Conservation (phyloP, 2,888 invertebrate genomes). For the Maniola hyperantus region DNA sequence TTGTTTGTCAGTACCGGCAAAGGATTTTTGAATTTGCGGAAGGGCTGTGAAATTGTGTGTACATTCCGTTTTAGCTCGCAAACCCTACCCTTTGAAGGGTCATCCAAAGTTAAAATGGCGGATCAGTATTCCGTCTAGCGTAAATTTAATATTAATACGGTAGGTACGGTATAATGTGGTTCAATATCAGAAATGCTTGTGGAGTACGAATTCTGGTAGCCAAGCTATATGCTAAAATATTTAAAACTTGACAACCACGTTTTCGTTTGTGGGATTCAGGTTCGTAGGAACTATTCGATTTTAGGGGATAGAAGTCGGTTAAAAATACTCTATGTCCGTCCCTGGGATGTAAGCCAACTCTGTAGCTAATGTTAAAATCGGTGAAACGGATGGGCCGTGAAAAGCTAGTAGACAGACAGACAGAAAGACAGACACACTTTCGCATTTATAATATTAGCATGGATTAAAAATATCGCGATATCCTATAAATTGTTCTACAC, state of each 20-base stretch:
- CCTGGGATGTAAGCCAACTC: no score
- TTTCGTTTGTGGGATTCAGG: no score
- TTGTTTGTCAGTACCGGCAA: constrained; percentile 55
- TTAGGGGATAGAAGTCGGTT: no score
- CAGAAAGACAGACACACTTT: no score
- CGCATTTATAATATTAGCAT: no score
- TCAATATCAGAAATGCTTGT: constrained; percentile 12
- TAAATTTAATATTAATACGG: constrained; percentile 16
- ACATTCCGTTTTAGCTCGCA: constrained; percentile 30
- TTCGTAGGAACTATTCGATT: no score
- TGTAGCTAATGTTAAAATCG: no score
- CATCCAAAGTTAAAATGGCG: constrained; percentile 20
- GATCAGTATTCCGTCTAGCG: background rate
- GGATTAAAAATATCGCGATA: no score
- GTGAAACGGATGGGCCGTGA: no score
- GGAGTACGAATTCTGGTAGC: background rate
- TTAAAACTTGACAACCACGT: no score
- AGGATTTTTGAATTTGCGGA: constrained; percentile 47
- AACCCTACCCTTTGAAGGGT: constrained; percentile 24
- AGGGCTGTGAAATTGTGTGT: constrained; percentile 37
- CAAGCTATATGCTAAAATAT: background rate
- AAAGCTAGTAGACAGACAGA: no score
- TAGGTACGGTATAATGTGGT: background rate
- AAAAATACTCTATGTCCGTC: no score
- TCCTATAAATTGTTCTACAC: constrained; percentile 42